Percentiles rank a stretch among this genome's conserved stretches.
phyloP scores from a whole-genome alignment of 2,113 vertebrate genomes.

The Hemibagrus wyckioides region DNA sequence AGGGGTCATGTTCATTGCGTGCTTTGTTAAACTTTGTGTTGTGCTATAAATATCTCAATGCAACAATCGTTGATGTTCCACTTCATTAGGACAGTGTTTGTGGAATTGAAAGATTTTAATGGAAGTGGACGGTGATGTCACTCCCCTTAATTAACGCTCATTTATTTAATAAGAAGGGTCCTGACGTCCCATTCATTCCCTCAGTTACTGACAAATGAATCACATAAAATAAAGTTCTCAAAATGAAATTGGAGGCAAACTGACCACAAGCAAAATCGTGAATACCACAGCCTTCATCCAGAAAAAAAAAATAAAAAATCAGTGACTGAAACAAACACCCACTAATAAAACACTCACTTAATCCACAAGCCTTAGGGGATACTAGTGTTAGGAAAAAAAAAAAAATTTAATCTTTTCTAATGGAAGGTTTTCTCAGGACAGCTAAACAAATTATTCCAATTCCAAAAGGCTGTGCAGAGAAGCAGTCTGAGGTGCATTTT shows the following conservation, averaged over 20 bases:
- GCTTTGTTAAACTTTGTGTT: neutral
- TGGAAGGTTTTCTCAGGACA: neutral
- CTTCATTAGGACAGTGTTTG: neutral
- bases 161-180: neutral
- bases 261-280: too few species aligned
- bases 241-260: neutral
- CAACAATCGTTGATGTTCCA: neutral
- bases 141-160: neutral
- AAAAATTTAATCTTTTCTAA: neutral
- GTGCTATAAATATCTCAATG: neutral
- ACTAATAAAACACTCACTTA: neutral
- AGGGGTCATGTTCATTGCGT: neutral
- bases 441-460: neutral
- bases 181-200: neutral
- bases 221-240: neutral
- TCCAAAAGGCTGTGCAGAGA: neutral
- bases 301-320: neutral
- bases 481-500: slow-evolving; percentile 17
- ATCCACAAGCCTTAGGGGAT: neutral
- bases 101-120: neutral
- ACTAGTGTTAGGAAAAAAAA: neutral
- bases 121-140: neutral
- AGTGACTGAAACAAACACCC: neutral
- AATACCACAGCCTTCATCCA: neutral
- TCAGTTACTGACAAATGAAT: neutral